Base-by-base conservation (phyloP, 1,140 invertebrate species). In the Aphaenogaster floridana region DNA sequence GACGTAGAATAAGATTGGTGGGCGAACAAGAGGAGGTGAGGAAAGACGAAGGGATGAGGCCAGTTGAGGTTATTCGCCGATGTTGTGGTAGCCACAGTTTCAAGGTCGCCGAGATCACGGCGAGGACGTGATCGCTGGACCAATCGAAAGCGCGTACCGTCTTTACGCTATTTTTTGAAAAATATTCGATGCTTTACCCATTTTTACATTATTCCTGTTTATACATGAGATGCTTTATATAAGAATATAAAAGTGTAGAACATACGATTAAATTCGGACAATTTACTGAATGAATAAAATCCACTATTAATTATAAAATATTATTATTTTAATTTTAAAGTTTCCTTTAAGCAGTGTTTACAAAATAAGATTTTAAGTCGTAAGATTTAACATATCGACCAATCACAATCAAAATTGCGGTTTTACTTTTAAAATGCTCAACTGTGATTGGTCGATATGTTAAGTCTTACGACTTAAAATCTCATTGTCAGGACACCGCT, bases 81-180 rank as follows among this genome's bases (percentile, higher is more conserved):
- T 89, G 91, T 93, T 92, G 90, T 85, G 90, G 91, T 90, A 91
- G 92, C 86, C 87, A 86, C 59, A 80, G 88, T 79, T 72, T 81
- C 93, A 94, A 94, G 93, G 93, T 93, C 92, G 90, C 61, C 93
- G 86, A 88, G 93, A 93, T 94, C 87, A 92, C 86, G 89, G 83
- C 92, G 93, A 93, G 91, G 92, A 93, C 92, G 89, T 87, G 88
- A 85, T 89, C 74, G 90, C 57, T 76, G 90, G 88, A 69, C 91
- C 87, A 92, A 90, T 91, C 88, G 81, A 84, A 84, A 84, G 77
- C 79, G 52, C 28, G 63, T 42, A 36, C 59, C 36, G 63, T 42
- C 63, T 54, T 59, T 63, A 52, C 11, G 77, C 59, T 80, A 42
- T 79, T 84, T 81, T 84, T 88, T 83, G 81, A 86, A 92, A 93